These are phyloP conservation scores for Neofelis nebulosa DNA, from an alignment of 2,113 vertebrate species.

Conservation along the genomic window DNA sequence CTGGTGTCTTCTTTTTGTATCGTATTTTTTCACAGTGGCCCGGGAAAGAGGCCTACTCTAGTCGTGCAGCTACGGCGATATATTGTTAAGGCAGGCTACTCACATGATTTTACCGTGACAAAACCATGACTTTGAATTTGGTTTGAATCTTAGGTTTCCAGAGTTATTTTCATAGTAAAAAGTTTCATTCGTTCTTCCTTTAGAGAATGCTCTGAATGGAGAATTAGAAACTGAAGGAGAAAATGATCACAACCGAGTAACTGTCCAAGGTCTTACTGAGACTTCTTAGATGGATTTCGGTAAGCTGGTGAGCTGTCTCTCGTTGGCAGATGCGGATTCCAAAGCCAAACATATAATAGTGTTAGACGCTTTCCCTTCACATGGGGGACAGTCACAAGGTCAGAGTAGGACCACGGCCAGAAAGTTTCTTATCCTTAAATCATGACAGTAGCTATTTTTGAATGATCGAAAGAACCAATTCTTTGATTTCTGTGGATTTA, in stretches of 20 bases:
- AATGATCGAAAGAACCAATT: not conserved
- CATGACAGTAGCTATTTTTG: not conserved
- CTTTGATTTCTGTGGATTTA: not conserved
- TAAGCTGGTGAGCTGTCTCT: not conserved
- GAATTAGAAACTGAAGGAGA: slow-evolving; percentile 22
- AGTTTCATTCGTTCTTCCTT: not conserved
- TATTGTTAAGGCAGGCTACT: not conserved
- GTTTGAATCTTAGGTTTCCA: not conserved
- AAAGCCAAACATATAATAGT: not conserved
- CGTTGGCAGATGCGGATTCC: not conserved
- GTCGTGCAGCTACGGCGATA: not conserved
- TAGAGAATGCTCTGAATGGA: not conserved
- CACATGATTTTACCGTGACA: not conserved
- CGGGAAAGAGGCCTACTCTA: not conserved
- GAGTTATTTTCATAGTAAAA: slow-evolving; percentile 40
- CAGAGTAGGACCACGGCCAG: not conserved
- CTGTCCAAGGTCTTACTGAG: not conserved
- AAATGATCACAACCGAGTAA: not conserved
- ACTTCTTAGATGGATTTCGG: not conserved
- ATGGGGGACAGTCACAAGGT: not conserved
- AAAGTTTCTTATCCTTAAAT: not conserved
- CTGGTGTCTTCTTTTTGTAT: not conserved
- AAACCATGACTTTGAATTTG: not conserved
- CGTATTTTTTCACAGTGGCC: not conserved
- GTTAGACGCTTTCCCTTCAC: not conserved